These are phyloP conservation scores for Araneus ventricosus DNA, from an alignment of 1,140 invertebrate genomes.

Conservation along the genomic window DNA sequence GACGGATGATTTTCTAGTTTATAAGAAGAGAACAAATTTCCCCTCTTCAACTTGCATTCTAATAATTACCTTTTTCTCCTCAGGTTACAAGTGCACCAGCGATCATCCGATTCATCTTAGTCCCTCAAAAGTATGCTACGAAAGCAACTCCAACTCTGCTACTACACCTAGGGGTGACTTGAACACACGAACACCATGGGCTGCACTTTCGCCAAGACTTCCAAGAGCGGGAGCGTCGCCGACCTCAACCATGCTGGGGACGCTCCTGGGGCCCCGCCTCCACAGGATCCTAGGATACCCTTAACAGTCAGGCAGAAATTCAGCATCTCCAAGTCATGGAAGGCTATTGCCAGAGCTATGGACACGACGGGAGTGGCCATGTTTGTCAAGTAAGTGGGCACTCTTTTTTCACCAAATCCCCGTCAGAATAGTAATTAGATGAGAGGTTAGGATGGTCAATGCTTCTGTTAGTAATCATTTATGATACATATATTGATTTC, in stretches of 20 bases:
- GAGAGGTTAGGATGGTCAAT: too few relatives aligned
- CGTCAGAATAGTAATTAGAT: not conserved
- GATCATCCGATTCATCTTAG: not conserved
- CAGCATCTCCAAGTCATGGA: constrained; percentile 93
- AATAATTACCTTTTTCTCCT: not conserved
- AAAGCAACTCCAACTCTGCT: not conserved
- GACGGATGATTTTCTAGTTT: too few relatives aligned
- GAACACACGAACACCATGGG: constrained; percentile 45
- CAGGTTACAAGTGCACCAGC: not conserved
- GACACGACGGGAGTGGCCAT: constrained; percentile 92
- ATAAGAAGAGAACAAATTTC: too few relatives aligned
- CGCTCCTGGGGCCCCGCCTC: constrained; percentile 83
- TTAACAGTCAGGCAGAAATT: constrained; percentile 92
- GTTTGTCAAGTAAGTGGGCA: constrained; percentile 90
- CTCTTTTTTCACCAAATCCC: not conserved
- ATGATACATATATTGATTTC: too few relatives aligned
- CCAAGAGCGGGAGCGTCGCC: constrained; percentile 46
- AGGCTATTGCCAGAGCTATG: constrained; percentile 91
- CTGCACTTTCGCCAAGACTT: constrained; percentile 67
- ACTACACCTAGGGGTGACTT: not conserved
- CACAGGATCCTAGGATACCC: constrained; percentile 88
- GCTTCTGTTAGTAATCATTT: not conserved
- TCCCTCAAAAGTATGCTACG: not conserved
- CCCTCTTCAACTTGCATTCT: too few relatives aligned
- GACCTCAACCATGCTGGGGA: constrained; percentile 66